phyloP scores from a whole-genome alignment of 2,113 vertebrate genomes.

The Tyrannus savana region DNA sequence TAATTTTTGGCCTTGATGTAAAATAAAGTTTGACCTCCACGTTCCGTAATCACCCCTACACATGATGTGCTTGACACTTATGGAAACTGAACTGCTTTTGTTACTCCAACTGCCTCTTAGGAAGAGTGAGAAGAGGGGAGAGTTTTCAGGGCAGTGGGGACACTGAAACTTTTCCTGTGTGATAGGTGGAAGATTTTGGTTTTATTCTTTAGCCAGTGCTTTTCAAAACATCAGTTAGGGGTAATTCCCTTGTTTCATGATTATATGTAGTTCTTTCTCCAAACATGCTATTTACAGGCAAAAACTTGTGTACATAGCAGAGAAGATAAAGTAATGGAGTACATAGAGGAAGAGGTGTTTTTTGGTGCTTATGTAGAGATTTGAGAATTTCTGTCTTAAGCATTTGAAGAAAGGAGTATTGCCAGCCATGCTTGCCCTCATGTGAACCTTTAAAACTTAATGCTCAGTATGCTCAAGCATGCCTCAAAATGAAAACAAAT shows the following conservation, averaged over 20 bases:
- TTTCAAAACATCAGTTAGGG: background rate
- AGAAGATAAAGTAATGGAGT: background rate
- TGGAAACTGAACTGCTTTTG: background rate
- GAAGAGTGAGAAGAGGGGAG: background rate
- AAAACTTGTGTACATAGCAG: background rate
- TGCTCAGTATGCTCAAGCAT: background rate
- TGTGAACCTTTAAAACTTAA: background rate
- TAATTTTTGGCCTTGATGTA: background rate
- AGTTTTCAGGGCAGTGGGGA: background rate
- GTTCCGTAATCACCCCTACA: background rate
- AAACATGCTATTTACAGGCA: background rate
- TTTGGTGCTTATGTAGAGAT: background rate
- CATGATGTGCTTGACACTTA: background rate
- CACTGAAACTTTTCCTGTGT: background rate
- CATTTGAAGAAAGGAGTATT: background rate
- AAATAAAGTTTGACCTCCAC: background rate
- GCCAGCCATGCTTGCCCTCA: background rate
- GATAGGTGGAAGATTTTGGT: slow-evolving; percentile 26
- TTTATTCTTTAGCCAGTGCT: background rate
- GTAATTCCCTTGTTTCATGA: background rate
- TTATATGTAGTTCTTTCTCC: background rate
- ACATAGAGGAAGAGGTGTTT: background rate
- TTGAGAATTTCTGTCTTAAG: background rate
- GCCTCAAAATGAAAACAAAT: background rate
- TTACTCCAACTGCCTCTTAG: background rate